Conservation (phyloP, 2,888 invertebrate genomes). For the Apantesis nais region DNA sequence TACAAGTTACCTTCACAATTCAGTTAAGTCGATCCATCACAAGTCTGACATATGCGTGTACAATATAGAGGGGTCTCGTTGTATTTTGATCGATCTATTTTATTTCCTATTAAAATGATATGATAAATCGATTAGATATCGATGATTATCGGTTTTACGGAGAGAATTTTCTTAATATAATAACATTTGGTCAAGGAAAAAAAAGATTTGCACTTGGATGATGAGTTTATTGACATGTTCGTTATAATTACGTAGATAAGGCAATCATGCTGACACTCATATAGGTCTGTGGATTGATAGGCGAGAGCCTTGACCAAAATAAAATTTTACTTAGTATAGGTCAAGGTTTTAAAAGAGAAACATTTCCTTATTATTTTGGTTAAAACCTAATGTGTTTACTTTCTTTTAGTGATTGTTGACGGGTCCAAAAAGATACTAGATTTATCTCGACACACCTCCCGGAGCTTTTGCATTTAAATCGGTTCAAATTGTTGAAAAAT, state of each 20-base stretch:
- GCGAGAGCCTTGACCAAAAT: neutral
- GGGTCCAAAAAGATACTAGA: too few relatives aligned
- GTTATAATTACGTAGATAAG: neutral
- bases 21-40: too few relatives aligned
- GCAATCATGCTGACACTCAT: neutral
- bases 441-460: too few relatives aligned
- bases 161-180: neutral
- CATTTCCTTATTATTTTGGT: neutral
- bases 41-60: neutral
- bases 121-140: neutral
- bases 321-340: neutral
- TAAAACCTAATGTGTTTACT: too few relatives aligned
- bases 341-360: neutral
- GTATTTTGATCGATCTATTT: neutral
- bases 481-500: too few relatives aligned
- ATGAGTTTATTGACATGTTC: neutral
- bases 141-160: neutral
- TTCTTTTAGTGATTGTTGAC: too few relatives aligned
- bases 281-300: neutral
- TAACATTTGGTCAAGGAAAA: neutral
- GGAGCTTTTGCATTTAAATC: too few relatives aligned
- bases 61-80: neutral
- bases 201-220: neutral
- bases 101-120: neutral
- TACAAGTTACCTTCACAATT: too few relatives aligned